Evolutionary conservation across 2,113 vertebrate species (phyloP).

Genomic region (Tragelaphus buxtoni): DNA sequence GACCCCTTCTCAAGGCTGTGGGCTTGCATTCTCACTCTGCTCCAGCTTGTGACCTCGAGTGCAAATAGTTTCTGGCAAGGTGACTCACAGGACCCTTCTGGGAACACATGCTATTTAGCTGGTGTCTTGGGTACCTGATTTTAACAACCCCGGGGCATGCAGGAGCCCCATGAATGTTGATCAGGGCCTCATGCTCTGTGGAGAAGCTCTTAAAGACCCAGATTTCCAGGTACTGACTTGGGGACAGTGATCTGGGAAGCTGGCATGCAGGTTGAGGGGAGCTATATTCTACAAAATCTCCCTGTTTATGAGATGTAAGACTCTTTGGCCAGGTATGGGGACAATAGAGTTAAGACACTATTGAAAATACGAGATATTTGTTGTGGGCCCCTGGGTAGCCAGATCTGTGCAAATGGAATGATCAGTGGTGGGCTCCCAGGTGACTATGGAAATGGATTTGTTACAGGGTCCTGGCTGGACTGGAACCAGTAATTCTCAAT

Average conservation of each 20-base stretch:
- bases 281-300: not conserved
- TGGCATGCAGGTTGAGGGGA: no score
- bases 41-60: not conserved
- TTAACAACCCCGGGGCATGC: not conserved
- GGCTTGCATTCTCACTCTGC: not conserved
- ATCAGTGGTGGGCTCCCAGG: not conserved
- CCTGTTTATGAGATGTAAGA: not conserved
- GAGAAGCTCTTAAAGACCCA: not conserved
- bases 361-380: fast-evolving
- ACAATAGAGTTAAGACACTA: not conserved
- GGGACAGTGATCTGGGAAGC: no score
- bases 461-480: not conserved
- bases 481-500: fast-evolving
- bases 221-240: not conserved
- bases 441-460: not conserved
- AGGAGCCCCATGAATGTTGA: fast-evolving
- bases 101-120: not conserved
- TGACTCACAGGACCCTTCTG: not conserved
- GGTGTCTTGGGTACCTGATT: no score
- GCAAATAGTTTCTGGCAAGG: not conserved
- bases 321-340: not conserved
- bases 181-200: not conserved
- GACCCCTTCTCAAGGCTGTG: not conserved
- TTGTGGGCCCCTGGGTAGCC: not conserved
- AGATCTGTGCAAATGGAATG: not conserved